These are phyloP conservation scores for Encarsia formosa DNA, from an alignment of 2,888 invertebrate genomes.

Conservation along the genomic window DNA sequence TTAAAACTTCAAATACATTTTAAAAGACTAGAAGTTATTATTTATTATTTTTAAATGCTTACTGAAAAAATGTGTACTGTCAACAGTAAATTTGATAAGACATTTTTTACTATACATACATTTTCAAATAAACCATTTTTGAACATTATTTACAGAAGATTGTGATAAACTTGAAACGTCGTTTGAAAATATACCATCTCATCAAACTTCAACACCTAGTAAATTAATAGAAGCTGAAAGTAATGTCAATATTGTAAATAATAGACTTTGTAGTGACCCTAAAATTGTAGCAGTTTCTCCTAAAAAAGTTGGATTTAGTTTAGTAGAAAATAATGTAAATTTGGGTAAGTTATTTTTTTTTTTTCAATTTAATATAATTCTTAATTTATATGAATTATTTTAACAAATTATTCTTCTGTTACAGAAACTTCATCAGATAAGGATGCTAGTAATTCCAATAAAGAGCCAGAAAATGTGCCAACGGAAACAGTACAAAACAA, in stretches of 20 bases:
- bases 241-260: constrained; percentile 9
- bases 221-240: too few species aligned
- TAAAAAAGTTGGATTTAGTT: too few species aligned
- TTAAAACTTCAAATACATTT: too few species aligned
- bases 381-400: too few species aligned
- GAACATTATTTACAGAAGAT: constrained; percentile 20
- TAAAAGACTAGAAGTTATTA: too few species aligned
- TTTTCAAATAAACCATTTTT: neutral
- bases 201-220: constrained; percentile 28
- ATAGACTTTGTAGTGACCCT: constrained; percentile 4
- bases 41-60: too few species aligned
- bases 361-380: too few species aligned
- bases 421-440: neutral
- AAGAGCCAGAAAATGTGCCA: constrained; percentile 8
- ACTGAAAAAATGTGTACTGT: too few species aligned
- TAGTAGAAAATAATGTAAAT: neutral
- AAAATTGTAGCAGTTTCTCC: too few species aligned
- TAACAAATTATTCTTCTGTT: neutral
- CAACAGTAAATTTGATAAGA: too few species aligned
- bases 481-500: constrained; percentile 17
- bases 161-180: constrained; percentile 40
- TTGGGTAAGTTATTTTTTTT: neutral
- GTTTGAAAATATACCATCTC: constrained; percentile 43
- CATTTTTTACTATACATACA: too few species aligned
- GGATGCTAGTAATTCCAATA: constrained; percentile 6